Conservation (phyloP, 2,113 vertebrate genomes). For the Serinus canaria region DNA sequence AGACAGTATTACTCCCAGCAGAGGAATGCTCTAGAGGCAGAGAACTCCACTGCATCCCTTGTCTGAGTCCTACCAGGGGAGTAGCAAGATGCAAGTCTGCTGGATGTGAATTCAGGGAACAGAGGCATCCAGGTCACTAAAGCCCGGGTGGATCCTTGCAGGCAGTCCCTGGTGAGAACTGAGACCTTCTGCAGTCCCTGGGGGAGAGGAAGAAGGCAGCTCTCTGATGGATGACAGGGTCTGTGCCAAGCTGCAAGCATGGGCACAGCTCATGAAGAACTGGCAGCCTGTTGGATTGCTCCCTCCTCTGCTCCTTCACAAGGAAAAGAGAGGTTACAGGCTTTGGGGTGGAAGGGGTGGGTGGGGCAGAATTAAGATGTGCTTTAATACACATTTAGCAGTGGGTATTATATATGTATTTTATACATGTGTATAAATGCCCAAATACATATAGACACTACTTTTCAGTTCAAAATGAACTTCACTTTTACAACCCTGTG, state of each 20-base stretch:
- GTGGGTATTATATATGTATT: not conserved
- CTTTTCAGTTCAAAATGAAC: not conserved
- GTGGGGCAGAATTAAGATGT: not conserved
- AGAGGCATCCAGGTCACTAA: not conserved
- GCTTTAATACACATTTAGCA: not conserved
- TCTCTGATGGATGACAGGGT: not conserved
- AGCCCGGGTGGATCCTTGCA: not conserved
- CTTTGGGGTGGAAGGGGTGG: not conserved
- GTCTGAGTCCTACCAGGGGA: not conserved
- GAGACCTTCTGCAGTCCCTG: not conserved
- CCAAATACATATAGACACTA: not conserved
- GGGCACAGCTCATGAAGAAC: not conserved
- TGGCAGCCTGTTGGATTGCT: not conserved
- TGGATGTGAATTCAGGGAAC: accelerated
- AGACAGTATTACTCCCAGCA: not conserved
- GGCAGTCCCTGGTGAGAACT: not conserved
- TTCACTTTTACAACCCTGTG: not conserved
- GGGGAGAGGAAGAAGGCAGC: accelerated
- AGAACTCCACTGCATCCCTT: not conserved
- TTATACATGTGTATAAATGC: not conserved
- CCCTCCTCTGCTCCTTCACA: not conserved
- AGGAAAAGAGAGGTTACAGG: not conserved
- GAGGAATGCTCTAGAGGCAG: not conserved
- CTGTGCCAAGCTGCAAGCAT: not conserved
- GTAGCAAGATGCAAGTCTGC: not conserved